Conservation (phyloP, 2,797 vertebrate genomes). For the Cyclopterus lumpus region DNA sequence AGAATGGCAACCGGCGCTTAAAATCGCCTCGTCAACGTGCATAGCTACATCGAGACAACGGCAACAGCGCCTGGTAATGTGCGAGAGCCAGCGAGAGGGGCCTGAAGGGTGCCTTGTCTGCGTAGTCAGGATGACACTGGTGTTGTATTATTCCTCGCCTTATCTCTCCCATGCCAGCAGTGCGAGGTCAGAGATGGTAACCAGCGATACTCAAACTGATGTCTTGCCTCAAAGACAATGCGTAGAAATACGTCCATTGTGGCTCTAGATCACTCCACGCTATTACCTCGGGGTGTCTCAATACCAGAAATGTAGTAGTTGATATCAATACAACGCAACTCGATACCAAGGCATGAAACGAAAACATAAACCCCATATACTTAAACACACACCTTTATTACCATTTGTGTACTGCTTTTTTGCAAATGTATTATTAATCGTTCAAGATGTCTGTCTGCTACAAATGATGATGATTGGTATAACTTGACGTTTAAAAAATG, state of each 20-base stretch:
- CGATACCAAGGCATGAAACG: neutral
- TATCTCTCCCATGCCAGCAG: constrained; percentile 23
- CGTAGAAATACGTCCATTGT: neutral
- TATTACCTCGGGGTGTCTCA: neutral
- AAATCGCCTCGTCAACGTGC: constrained; percentile 49
- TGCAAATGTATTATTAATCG: neutral
- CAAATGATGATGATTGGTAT: neutral
- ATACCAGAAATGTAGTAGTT: neutral
- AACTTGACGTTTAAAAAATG: neutral
- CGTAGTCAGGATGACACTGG: constrained; percentile 1
- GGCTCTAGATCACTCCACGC: neutral
- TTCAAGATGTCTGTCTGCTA: neutral
- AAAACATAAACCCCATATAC: neutral
- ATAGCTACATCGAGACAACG: constrained; percentile 38
- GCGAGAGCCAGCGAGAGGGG: neutral
- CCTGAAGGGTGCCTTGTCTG: constrained; percentile 27
- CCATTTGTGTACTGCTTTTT: neutral
- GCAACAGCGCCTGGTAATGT: constrained; percentile 31
- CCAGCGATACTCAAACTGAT: neutral
- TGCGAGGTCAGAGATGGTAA: constrained; percentile 13
- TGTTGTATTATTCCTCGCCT: constrained; percentile 5
- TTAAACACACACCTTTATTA: neutral
- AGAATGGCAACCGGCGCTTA: constrained; percentile 42
- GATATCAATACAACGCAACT: neutral
- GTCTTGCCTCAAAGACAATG: neutral